phyloP scores from a whole-genome alignment of 2,888 invertebrate genomes.

The Dolichomitus sp. region DNA sequence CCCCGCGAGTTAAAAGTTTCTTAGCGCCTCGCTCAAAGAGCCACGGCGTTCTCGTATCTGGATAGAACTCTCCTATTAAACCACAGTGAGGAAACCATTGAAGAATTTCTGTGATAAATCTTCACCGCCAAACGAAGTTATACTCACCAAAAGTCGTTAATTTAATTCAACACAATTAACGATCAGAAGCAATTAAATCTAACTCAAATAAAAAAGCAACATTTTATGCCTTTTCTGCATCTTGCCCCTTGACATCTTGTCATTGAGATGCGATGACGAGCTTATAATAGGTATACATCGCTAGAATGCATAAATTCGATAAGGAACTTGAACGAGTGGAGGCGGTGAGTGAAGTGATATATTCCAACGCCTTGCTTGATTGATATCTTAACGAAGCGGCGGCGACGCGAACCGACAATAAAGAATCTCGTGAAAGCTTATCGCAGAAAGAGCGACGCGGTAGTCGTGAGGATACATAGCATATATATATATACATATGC shows the following conservation, averaged over 20 bases:
- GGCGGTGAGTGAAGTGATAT: constrained; percentile 12
- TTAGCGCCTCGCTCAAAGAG: constrained; percentile 46
- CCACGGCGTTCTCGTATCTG: background rate
- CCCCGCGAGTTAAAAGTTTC: constrained; percentile 27
- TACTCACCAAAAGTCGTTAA: background rate
- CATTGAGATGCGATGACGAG: background rate
- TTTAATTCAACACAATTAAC: constrained; percentile 6
- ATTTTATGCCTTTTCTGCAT: background rate
- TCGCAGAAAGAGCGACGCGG: constrained; percentile 21
- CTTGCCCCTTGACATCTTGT: background rate
- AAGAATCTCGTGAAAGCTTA: constrained; percentile 56
- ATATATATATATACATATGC: background rate
- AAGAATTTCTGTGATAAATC: constrained; percentile 5
- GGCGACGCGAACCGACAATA: constrained; percentile 15
- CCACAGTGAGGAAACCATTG: constrained; percentile 22
- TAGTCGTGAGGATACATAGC: background rate
- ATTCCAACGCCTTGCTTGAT: constrained; percentile 31
- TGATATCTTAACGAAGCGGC: constrained; percentile 46
- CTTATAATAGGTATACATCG: background rate
- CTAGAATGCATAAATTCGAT: background rate
- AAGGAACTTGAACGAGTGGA: background rate
- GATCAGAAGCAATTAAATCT: constrained; percentile 4
- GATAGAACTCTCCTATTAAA: constrained; percentile 7
- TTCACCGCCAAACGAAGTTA: constrained; percentile 1
- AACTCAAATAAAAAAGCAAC: background rate